Evolutionary conservation across 1,140 invertebrate species (phyloP), one percentile per base, ranked within the genome.

Genomic region (Galendromus occidentalis): DNA sequence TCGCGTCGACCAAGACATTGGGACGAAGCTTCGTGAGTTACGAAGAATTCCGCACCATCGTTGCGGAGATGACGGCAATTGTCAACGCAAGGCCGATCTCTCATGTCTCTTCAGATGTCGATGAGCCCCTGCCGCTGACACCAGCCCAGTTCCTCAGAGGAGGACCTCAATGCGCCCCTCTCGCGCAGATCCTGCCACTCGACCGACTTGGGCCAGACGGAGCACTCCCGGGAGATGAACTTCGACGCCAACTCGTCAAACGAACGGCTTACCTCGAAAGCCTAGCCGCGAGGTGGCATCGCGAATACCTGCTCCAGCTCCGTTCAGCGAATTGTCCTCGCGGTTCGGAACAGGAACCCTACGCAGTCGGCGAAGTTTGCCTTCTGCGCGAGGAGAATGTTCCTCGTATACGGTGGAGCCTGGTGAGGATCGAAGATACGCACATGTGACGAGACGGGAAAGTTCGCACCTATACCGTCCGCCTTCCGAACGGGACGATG

Each of bases 41-140:
- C 39, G 59, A 25, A 7, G 66, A 67, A 67, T 44, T 67, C 1
- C 25, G 44, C 2, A 67, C 69, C 6, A 65, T 68, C 17, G 29
- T 69, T 18, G 29, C 33, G 5, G 67, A 66, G 28, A 66, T 65
- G 14, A 69, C 69, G 44, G 64, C 64, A 1, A 29, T 68, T 2
- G 63, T 70, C 1, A 70, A 70, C 45, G 55, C 42, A 2, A 28
- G 69, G 18, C 70, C 70, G 9, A 14, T 70, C 9, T 69, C 69
- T 1, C 66, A 68, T 28, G 22, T 59, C 18, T 45, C 41, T 2
- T 41, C 42, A 14, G 65, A 71, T 65, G 51, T 65, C 9, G 17
- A 42, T 7, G 69, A 71, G 44, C 41, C 42, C 18, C 28, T 33
- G 17, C 44, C 65, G 44, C 33, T 71, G 22, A 69, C 71, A 7